These are phyloP conservation scores for Phyllotis vaccarum DNA, from an alignment of 2,797 vertebrate genomes.

Conservation along the genomic window DNA sequence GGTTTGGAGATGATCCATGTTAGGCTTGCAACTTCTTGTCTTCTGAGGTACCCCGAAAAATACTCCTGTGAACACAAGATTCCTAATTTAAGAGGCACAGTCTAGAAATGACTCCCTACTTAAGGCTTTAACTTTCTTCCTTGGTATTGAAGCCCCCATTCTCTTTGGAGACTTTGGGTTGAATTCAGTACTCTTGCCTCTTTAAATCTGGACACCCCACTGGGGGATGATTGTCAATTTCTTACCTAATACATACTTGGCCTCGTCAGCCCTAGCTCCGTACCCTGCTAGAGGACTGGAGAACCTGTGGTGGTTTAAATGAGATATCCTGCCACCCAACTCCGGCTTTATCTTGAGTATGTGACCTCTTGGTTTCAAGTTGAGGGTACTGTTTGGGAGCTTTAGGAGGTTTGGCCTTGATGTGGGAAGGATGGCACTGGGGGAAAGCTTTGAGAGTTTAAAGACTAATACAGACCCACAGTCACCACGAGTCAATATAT, in stretches of 20 bases:
- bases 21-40: neutral
- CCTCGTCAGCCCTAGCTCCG: neutral
- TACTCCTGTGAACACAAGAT: conserved; percentile 59
- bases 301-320: neutral
- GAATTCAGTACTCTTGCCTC: neutral
- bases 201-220: neutral
- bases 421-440: neutral
- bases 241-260: neutral
- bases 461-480: neutral
- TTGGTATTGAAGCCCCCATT: neutral
- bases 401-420: neutral
- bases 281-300: neutral
- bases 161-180: neutral
- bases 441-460: neutral
- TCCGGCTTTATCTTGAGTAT: neutral
- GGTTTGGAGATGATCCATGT: neutral
- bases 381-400: neutral
- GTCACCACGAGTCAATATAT: neutral
- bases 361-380: neutral
- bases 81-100: neutral
- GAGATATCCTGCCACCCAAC: neutral
- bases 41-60: conserved; percentile 20
- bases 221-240: neutral
- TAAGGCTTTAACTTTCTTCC: neutral
- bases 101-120: neutral